Conservation (phyloP, 2,113 vertebrate genomes). For the Meriones unguiculatus region DNA sequence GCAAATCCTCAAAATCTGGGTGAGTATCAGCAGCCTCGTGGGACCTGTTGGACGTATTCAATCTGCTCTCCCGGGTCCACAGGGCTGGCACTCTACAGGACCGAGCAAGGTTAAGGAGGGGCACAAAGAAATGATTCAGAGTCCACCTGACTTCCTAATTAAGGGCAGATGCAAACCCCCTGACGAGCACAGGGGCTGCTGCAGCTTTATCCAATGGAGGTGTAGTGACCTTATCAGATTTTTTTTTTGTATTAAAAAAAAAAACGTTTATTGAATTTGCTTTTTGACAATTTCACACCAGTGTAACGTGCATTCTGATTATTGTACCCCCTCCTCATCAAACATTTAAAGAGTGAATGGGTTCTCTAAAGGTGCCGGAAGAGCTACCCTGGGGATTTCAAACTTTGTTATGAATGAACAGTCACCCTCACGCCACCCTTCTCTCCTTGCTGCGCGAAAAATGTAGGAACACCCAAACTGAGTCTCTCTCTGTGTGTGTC, state of each 20-base stretch:
- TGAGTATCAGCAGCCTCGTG: background rate
- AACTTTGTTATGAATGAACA: conserved; percentile 66
- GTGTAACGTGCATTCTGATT: background rate
- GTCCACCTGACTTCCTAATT: background rate
- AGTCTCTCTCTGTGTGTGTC: no score
- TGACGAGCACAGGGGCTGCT: background rate
- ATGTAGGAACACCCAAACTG: background rate
- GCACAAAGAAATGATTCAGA: background rate
- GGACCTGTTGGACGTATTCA: background rate
- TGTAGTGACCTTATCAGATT: background rate
- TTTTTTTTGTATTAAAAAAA: background rate
- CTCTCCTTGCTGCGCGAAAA: background rate
- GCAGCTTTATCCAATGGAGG: background rate
- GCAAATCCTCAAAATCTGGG: background rate
- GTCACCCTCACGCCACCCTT: background rate
- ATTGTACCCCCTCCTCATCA: no score
- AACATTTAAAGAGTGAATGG: background rate
- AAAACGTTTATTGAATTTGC: background rate
- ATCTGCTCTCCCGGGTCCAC: background rate
- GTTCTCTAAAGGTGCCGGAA: background rate
- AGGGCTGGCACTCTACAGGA: background rate
- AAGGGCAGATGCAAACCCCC: background rate
- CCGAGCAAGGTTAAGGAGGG: background rate
- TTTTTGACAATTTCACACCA: background rate
- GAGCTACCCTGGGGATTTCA: conserved; percentile 27